Percentiles rank a stretch among this genome's conserved stretches.
Evolutionary conservation across 1,140 invertebrate genomes (phyloP).

Genomic region (Oncopeltus fasciatus): DNA sequence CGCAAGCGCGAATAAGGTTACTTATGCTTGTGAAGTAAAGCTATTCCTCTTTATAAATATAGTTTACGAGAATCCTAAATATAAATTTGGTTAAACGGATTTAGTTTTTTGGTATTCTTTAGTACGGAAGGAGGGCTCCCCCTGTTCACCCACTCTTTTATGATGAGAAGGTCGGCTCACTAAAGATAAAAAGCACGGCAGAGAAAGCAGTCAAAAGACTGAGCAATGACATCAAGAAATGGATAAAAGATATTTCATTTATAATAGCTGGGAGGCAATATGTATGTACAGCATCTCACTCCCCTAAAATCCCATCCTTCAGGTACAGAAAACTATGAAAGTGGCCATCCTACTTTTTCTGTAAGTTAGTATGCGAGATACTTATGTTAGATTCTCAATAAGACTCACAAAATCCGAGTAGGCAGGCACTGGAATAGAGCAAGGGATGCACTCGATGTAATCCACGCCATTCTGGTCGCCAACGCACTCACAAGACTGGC

Average conservation of each 20-base stretch:
- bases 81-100: too few species aligned
- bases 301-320: neutral
- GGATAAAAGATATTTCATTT: neutral
- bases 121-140: too few species aligned
- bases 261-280: neutral
- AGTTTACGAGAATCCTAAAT: too few species aligned
- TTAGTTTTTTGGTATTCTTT: too few species aligned
- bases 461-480: slow-evolving; percentile 46
- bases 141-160: too few species aligned
- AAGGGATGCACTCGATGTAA: slow-evolving; percentile 45
- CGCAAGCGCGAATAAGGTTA: neutral
- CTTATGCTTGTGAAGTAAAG: neutral
- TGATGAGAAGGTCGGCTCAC: too few species aligned
- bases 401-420: slow-evolving; percentile 37
- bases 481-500: slow-evolving; percentile 60
- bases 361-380: too few species aligned
- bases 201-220: too few species aligned
- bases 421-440: slow-evolving; percentile 36
- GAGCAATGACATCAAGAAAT: neutral
- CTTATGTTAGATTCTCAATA: too few species aligned
- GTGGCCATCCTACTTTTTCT: neutral
- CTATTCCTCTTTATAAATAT: too few species aligned
- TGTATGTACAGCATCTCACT: neutral
- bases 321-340: neutral
- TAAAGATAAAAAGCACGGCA: too few species aligned